These are phyloP conservation scores for Drosophila paranaensis DNA, from an alignment of 2,888 invertebrate genomes.

Conservation along the genomic window DNA sequence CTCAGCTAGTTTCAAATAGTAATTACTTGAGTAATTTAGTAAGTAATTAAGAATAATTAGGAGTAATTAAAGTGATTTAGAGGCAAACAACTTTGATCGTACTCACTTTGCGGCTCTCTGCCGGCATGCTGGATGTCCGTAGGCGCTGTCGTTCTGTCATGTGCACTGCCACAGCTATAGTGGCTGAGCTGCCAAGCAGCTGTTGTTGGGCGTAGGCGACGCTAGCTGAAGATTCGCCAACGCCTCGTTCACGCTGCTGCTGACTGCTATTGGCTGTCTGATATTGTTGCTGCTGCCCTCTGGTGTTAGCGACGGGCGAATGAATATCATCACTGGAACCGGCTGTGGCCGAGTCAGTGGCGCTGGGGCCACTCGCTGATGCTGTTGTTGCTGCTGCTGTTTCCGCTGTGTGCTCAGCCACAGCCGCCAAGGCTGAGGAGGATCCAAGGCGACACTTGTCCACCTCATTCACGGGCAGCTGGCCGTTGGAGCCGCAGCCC, in stretches of 20 bases:
- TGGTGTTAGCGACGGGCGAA: background rate
- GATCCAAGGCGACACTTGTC: constrained; percentile 45
- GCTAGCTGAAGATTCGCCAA: constrained; percentile 45
- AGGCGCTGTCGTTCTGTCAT: constrained; percentile 79
- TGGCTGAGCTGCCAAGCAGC: constrained; percentile 66
- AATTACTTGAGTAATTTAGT: background rate
- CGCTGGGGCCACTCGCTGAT: constrained; percentile 41
- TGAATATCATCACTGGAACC: constrained; percentile 40
- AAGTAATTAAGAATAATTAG: background rate
- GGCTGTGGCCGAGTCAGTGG: constrained; percentile 49
- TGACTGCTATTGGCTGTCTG: constrained; percentile 12
- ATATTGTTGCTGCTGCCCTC: constrained; percentile 7
- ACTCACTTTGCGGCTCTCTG: constrained; percentile 84
- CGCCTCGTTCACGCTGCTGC: constrained; percentile 53
- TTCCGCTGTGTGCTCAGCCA: constrained; percentile 65
- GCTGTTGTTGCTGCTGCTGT: constrained; percentile 18
- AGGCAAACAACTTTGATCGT: background rate
- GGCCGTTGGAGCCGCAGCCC: background rate
- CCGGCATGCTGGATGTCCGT: constrained; percentile 85
- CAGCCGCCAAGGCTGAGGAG: constrained; percentile 53
- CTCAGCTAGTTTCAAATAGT: too few species aligned
- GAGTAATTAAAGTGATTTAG: background rate
- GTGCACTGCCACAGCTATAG: constrained; percentile 65
- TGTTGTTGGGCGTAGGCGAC: constrained; percentile 8
- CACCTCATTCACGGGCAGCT: background rate